Evolutionary conservation across 2,797 vertebrate species (phyloP).

Genomic region (Australoheros facetus): DNA sequence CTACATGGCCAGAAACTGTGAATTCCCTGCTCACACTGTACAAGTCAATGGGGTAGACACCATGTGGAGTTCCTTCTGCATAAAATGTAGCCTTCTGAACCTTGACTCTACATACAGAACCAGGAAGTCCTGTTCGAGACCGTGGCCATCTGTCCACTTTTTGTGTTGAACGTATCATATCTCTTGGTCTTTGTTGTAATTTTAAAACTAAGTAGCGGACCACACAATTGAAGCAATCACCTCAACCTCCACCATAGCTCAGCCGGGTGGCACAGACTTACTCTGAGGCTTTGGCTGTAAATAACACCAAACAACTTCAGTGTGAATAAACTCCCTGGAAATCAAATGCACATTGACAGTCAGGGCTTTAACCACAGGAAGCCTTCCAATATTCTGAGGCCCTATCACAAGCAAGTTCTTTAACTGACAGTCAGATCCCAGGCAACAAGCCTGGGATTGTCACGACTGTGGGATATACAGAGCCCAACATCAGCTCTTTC

Average conservation of each 20-base stretch:
- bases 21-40: neutral
- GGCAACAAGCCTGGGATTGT: slow-evolving; percentile 51
- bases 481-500: slow-evolving; percentile 45
- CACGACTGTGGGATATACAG: slow-evolving; percentile 46
- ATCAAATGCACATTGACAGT: slow-evolving; percentile 74
- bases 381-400: slow-evolving; percentile 62
- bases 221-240: slow-evolving; percentile 26
- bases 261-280: slow-evolving; percentile 18
- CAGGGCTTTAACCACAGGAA: slow-evolving; percentile 68
- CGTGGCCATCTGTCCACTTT: neutral
- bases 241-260: slow-evolving; percentile 30
- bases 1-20: neutral
- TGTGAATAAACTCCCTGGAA: slow-evolving; percentile 59
- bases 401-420: slow-evolving; percentile 56
- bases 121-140: neutral
- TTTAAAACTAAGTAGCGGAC: slow-evolving; percentile 19
- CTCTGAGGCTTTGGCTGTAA: slow-evolving; percentile 56
- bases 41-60: neutral
- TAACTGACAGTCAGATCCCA: slow-evolving; percentile 66
- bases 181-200: neutral
- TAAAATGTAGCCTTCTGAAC: neutral
- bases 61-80: neutral
- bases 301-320: slow-evolving; percentile 66
- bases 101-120: neutral
- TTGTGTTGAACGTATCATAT: neutral